phyloP scores from a whole-genome alignment of 2,113 vertebrate genomes.

The Channa argus region DNA sequence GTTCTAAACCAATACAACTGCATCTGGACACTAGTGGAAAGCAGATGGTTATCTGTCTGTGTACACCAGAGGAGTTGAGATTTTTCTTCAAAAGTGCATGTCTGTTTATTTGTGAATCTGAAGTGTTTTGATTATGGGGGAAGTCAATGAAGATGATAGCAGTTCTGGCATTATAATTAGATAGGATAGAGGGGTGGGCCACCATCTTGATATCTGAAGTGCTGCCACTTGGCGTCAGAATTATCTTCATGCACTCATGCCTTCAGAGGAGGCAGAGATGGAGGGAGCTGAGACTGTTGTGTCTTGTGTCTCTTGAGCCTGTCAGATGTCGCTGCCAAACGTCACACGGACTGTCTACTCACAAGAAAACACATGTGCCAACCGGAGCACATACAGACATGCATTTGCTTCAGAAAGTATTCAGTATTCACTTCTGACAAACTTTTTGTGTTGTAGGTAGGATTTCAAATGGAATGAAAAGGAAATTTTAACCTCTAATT shows the following conservation, averaged over 20 bases:
- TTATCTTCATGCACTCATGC: slow-evolving; percentile 63
- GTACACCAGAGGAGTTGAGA: slow-evolving; percentile 57
- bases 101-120: slow-evolving; percentile 23
- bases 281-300: slow-evolving; percentile 41
- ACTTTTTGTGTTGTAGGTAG: too few species aligned
- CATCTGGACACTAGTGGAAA: not conserved
- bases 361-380: slow-evolving; percentile 36
- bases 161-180: slow-evolving; percentile 66
- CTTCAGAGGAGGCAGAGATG: slow-evolving; percentile 29
- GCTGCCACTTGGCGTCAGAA: slow-evolving; percentile 73
- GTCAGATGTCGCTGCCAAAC: slow-evolving; percentile 70
- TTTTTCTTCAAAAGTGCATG: slow-evolving; percentile 36
- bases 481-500: too few species aligned
- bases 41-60: slow-evolving; percentile 62
- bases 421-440: too few species aligned
- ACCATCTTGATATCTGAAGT: slow-evolving; percentile 76
- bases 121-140: slow-evolving; percentile 3
- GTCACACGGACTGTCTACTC: slow-evolving; percentile 28
- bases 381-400: slow-evolving; percentile 24
- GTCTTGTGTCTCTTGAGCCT: slow-evolving; percentile 42
- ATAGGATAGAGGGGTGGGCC: slow-evolving; percentile 52
- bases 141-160: slow-evolving; percentile 27
- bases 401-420: too few species aligned
- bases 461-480: too few species aligned
- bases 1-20: not conserved